Base-by-base conservation (phyloP, 1,140 invertebrate species). In the Wiebesia pumilae region DNA sequence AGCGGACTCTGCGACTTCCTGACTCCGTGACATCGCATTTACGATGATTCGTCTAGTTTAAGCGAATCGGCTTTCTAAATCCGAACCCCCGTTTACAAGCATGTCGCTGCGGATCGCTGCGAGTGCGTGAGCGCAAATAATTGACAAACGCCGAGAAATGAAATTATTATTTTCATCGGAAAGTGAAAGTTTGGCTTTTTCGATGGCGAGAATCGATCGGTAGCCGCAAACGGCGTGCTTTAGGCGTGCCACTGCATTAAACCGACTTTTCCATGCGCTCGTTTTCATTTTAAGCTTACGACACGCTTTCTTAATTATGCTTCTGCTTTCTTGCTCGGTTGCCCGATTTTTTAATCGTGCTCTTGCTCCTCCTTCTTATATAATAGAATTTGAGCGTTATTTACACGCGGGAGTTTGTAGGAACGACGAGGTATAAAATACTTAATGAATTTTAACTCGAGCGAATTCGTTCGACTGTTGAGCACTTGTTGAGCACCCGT, bases 161-260 rank as follows among this genome's bases (percentile, higher is more conserved):
- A n/a, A 75, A 75, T 75, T n/a, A 73, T 73, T 30, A 40, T 75
- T 75, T 75, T 43, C 71, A 43, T 43, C 71, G 14, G 71, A 75
- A 75, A 75, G 71, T 75, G 71, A 75, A 75, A 75, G 71, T 21
- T 43, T n/a, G 14, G 21, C 43, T 43, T 75, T 75, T 43, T 43
- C 38, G 10, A 43, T 75, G 40, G 71, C 7, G 6, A 9, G 40
- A 38, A 38, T 38, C 38, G 40, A 75, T 38, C 24, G 24, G 71
- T 43, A 43, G 71, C 69, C 69, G 19, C 35, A 27, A 33, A 73
- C 38, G n/a, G n/a, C n/a, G n/a, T n/a, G 69, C 69, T 24, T 27
- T 21, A 19, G 35, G 69, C 69, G 16, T 40, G 14, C 10, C 38
- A 30, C 24, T 0, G 6, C 10, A 40, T 2, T 71, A 43, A 3